Evolutionary conservation across 1,140 invertebrate species (phyloP), one percentile per base, ranked within the genome.

Genomic region (Meloidogyne chitwoodi): DNA sequence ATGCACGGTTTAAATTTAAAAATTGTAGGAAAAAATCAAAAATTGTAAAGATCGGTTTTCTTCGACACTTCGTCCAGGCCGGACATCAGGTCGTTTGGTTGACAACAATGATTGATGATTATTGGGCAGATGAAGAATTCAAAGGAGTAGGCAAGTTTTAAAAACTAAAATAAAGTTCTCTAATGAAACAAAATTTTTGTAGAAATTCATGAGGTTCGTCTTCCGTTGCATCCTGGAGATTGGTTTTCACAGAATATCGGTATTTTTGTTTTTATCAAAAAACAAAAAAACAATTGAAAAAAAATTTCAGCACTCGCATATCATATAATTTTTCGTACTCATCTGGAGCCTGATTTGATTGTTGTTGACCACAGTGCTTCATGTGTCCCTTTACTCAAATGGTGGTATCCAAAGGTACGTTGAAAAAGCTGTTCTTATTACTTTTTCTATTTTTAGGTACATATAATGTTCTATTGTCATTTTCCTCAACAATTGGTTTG

Each of bases 91-190:
- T 86, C 34, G 75, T 87, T 48, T 86, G 85, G 85, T 69, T 83
- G 22, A 86, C 85, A 19, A 86, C 85, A 22, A 86, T 86, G 85
- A 86, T 86, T 19, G 85, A 86, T 76, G 80, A 84, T 27, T 87
- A 86, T 71, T 86, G 85, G 85, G 77, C 81, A 24, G 64, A 81
- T 41, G 80, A 86, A 34, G 80, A 83, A 19, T 86, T 86, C 61
- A 71, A 80, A 29, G 81, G 80, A 34, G 81, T 87, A 65, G 85
- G 85, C 80, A 79, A 71, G 83, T 70, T 61, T 31, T 31, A n/a
- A 41, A 68, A 65, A 61, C 4, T 0, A 56, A 44, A n/a, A 22
- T 16, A 44, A 27, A 14, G n/a, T 31, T 31, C 29, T 38, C 10
- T 61, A 24, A n/a, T 69, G 29, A 16, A 8, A 63, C 5, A 72